A percentile compares a stretch with the other conserved stretches of the same genome.
Conservation (phyloP, 2,888 invertebrate species). For the Xanthia icteritia region DNA sequence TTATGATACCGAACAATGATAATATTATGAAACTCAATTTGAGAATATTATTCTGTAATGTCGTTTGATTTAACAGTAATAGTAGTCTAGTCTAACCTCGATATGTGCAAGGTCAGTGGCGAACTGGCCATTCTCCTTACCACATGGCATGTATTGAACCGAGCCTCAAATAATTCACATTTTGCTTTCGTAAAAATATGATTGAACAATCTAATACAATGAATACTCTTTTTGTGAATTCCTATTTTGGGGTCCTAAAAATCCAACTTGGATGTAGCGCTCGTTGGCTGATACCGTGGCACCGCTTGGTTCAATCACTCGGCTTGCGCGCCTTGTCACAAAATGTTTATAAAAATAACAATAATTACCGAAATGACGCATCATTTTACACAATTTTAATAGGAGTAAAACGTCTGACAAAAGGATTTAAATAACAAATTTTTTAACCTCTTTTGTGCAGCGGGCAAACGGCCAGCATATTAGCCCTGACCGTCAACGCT, state of each 20-base stretch:
- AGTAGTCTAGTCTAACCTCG: neutral
- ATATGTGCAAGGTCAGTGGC: neutral
- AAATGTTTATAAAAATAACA: neutral
- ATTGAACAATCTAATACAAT: neutral
- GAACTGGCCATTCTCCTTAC: neutral
- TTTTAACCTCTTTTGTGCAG: no score
- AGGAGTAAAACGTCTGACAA: no score
- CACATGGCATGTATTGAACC: neutral
- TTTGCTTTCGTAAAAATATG: neutral
- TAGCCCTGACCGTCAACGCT: no score
- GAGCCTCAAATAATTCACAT: neutral
- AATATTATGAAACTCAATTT: neutral
- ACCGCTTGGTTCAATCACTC: neutral
- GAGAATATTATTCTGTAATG: constrained; percentile 5
- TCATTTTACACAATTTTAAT: neutral
- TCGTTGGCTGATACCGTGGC: neutral
- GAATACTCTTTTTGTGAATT: no score
- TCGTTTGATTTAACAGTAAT: constrained; percentile 25
- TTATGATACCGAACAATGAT: constrained; percentile 8
- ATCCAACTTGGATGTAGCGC: no score
- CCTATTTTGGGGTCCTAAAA: no score
- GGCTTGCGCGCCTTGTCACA: no score
- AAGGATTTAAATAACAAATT: no score
- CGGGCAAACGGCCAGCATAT: no score
- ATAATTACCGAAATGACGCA: neutral